These are phyloP conservation scores for Alviniconcha marisindica DNA, from an alignment of 1,140 invertebrate genomes.

Conservation along the genomic window DNA sequence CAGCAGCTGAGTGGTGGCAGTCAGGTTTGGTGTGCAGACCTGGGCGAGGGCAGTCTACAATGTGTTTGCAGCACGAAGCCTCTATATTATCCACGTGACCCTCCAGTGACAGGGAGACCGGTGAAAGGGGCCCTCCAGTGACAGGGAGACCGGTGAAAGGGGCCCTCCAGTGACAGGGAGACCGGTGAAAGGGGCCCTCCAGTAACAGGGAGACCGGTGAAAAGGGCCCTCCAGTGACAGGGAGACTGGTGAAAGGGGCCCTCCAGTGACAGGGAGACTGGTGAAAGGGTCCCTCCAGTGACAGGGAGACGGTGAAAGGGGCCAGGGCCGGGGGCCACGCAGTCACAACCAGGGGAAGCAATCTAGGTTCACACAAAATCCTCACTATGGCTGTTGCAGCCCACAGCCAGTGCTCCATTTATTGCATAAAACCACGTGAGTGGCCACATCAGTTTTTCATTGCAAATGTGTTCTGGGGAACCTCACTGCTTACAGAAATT, in stretches of 20 bases:
- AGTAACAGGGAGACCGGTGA: no score
- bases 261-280: not conserved
- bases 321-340: not conserved
- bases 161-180: no score
- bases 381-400: not conserved
- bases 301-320: not conserved
- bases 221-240: no score
- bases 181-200: no score
- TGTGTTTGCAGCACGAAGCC: no score
- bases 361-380: not conserved
- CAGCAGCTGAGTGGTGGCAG: no score
- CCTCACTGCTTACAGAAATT: not conserved
- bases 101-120: no score
- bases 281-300: not conserved
- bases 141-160: no score
- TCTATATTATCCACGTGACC: no score
- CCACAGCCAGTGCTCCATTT: not conserved
- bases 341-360: slow-evolving; percentile 9
- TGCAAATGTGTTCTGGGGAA: not conserved
- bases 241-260: not conserved
- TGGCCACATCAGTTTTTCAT: not conserved
- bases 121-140: no score
- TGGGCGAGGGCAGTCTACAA: no score
- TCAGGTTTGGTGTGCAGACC: no score
- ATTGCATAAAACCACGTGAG: slow-evolving; percentile 3